A percentile compares a stretch with the other conserved stretches of the same genome.
Evolutionary conservation across 2,888 invertebrate species (phyloP).

Genomic region (Chloroclystis v-ata): DNA sequence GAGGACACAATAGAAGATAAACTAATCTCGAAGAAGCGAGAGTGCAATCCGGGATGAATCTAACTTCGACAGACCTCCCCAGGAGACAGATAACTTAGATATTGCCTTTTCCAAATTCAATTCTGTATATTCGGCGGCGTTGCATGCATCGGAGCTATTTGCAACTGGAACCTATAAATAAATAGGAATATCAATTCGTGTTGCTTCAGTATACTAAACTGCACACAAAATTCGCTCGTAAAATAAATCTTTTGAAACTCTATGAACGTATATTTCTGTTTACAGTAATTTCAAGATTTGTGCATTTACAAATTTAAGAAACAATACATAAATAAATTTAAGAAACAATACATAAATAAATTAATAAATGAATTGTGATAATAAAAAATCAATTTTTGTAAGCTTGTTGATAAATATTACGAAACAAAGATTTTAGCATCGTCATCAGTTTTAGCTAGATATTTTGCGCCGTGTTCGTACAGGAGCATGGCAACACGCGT

Average conservation of each 20-base stretch:
- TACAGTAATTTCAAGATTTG: constrained; percentile 7
- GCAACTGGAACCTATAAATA: constrained; percentile 12
- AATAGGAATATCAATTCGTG: constrained; percentile 16
- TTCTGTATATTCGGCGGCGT: not conserved
- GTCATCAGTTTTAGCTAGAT: too few relatives aligned
- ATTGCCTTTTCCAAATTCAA: constrained; percentile 1
- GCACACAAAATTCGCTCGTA: constrained; percentile 21
- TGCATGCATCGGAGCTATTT: constrained; percentile 19
- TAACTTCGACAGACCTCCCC: constrained; percentile 13
- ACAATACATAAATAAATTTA: too few relatives aligned
- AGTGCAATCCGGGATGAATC: constrained; percentile 24
- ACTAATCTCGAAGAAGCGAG: constrained; percentile 15
- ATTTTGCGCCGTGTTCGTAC: constrained; percentile 5
- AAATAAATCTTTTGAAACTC: constrained; percentile 16
- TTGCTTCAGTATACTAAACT: constrained; percentile 10
- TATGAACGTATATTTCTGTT: constrained; percentile 7
- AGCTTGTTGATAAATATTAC: too few relatives aligned
- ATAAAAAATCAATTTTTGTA: too few relatives aligned
- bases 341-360: too few relatives aligned
- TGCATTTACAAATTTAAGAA: too few relatives aligned
- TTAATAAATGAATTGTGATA: too few relatives aligned
- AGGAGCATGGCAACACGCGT: constrained; percentile 30
- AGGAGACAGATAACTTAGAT: constrained; percentile 15
- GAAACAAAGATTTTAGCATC: too few relatives aligned
- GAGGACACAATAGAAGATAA: constrained; percentile 15